A percentile compares a stretch with the other conserved stretches of the same genome.
These are phyloP conservation scores for Scolanthus callimorphus DNA, from an alignment of 92 coral and sea anemone genomes.

Conservation along the genomic window DNA sequence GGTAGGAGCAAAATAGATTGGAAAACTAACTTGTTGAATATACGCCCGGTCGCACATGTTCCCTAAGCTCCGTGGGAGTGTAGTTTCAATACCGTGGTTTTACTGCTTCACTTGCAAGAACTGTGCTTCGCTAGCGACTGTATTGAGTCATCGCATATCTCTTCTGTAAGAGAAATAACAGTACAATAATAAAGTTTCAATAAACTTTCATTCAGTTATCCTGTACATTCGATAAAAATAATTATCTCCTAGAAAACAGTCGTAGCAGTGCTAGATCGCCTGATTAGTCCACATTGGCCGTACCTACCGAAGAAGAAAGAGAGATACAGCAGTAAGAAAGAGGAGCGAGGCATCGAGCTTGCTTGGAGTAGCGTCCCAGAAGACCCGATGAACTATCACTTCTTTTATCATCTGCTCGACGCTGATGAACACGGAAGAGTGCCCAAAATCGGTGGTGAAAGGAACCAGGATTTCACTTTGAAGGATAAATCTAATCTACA, in stretches of 20 bases:
- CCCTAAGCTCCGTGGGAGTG: background rate
- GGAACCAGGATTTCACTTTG: slow-evolving; percentile 49
- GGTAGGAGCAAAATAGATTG: slow-evolving; percentile 34
- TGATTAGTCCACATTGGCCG: slow-evolving; percentile 94
- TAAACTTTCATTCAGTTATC: too few relatives aligned
- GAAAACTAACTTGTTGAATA: too few relatives aligned
- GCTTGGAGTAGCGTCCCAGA: slow-evolving; percentile 99
- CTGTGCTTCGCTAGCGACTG: too few relatives aligned
- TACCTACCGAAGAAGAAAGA: slow-evolving; percentile 75
- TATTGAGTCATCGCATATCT: too few relatives aligned
- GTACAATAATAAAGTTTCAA: too few relatives aligned
- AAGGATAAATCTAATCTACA: slow-evolving; percentile 81
- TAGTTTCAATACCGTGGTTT: slow-evolving; percentile 1
- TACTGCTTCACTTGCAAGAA: too few relatives aligned
- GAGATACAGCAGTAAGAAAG: slow-evolving; percentile 19
- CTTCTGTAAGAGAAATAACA: too few relatives aligned
- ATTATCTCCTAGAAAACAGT: slow-evolving; percentile 86
- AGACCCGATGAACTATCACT: slow-evolving; percentile 90
- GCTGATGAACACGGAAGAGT: slow-evolving; percentile 72
- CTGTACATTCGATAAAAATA: too few relatives aligned
- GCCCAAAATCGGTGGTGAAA: slow-evolving; percentile 50
- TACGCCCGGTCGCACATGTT: too few relatives aligned
- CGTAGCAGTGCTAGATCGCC: slow-evolving; percentile 81
- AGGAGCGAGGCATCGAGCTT: slow-evolving; percentile 62
- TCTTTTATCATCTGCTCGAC: slow-evolving; percentile 81